These are phyloP conservation scores for Cephus runcator DNA, from an alignment of 2,888 invertebrate genomes.

Conservation along the genomic window DNA sequence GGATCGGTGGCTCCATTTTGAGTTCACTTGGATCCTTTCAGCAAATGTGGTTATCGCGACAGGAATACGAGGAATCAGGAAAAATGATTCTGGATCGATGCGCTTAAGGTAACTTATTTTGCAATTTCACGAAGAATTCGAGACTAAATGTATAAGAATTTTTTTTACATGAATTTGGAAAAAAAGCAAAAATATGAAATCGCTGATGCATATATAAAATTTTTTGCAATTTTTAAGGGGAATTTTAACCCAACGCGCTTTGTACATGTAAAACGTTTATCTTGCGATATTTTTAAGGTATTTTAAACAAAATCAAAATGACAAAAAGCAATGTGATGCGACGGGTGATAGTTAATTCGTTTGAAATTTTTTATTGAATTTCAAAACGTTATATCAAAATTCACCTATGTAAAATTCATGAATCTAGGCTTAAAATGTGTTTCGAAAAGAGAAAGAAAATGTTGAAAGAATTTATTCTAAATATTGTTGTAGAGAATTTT, in stretches of 20 bases:
- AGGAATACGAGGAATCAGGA: slow-evolving; percentile 80
- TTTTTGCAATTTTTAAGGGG: not conserved
- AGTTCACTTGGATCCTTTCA: slow-evolving; percentile 81
- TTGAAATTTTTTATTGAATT: not conserved
- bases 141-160: not conserved
- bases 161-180: not conserved
- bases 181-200: not conserved
- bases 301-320: not conserved
- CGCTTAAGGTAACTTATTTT: slow-evolving; percentile 19
- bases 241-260: not conserved
- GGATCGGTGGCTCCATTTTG: slow-evolving; percentile 82
- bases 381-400: not conserved
- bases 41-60: slow-evolving; percentile 81
- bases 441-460: not conserved
- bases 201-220: not conserved
- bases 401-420: not conserved
- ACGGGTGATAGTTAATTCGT: not conserved
- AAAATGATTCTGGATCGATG: slow-evolving; percentile 67
- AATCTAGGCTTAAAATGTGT: not conserved
- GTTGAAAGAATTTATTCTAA: not conserved
- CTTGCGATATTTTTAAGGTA: not conserved
- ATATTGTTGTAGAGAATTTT: not conserved
- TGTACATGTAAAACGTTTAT: not conserved
- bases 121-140: not conserved
- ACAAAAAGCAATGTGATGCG: not conserved